Percentiles rank a stretch among this genome's conserved stretches.
These are phyloP conservation scores for Meleagris gallopavo DNA, from an alignment of 2,113 vertebrate genomes.

Conservation along the genomic window DNA sequence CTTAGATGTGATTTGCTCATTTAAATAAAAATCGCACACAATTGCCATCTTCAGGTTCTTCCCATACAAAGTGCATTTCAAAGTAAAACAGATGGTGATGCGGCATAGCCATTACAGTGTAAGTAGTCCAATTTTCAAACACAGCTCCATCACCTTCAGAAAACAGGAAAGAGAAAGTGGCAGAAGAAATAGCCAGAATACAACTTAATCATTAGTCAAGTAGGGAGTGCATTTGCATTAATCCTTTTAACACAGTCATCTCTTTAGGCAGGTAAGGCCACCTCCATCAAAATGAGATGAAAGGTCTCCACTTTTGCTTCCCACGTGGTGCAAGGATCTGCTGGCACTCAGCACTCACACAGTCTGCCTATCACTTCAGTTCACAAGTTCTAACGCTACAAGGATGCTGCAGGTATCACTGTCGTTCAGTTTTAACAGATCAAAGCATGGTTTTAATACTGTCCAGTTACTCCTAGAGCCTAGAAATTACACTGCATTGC, in stretches of 20 bases:
- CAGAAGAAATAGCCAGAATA: background rate
- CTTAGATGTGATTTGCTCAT: background rate
- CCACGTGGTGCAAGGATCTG: background rate
- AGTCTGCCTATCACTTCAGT: fast-evolving
- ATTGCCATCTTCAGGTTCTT: background rate
- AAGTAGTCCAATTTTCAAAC: background rate
- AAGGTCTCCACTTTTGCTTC: background rate
- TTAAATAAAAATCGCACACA: background rate
- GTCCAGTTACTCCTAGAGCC: background rate
- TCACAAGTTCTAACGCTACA: background rate
- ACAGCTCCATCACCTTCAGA: background rate
- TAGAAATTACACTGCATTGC: background rate
- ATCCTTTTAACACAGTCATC: background rate
- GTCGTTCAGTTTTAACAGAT: background rate
- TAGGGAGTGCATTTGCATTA: background rate
- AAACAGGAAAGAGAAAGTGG: background rate
- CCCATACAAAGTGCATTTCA: background rate
- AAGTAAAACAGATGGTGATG: background rate
- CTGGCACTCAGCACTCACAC: background rate
- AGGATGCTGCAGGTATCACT: background rate
- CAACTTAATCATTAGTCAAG: background rate
- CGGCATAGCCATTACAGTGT: background rate
- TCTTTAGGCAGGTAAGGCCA: background rate
- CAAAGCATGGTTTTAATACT: background rate
- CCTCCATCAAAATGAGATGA: background rate